Base-by-base conservation (phyloP, 64 coral and sea anemone genomes). In the Platygyra sinensis region DNA sequence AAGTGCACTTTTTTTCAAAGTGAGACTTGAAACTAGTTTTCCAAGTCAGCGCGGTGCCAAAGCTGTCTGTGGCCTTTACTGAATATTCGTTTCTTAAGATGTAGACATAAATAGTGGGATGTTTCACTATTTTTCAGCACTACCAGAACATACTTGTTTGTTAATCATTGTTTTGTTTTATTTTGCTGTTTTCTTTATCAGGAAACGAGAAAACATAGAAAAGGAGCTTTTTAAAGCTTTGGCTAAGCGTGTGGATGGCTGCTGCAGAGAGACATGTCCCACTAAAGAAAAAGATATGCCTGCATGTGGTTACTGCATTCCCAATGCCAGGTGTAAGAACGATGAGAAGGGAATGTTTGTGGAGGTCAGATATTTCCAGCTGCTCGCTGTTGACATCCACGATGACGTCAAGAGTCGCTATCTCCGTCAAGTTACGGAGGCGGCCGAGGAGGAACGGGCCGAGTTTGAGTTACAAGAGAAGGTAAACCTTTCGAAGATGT, bases 351-450 rank as follows among this genome's bases (percentile, higher is more conserved):
- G 91, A 27, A 54, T 96, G 28, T 96, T 96, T n/a, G 88, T 96
- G 25, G 91, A 96, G 29, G 72, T 96, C 46, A 55, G 83, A 42
- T 96, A 96, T 73, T 96, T 96, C 63, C 95, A 96, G 76, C 75
- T 96, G 8, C 87, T 94, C n/a, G 83, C 73, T 12, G 86, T 96
- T 19, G 91, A 94, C 65, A 87, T 96, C 20, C 87, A 93, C 16
- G 60, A 89, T 17, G 95, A 94, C 49, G 86, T 96, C 0, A 96
- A 96, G 62, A 84, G 77, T 80, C 76, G 91, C 8, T 96, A 96
- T n/a, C 71, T 96, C 32, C 87, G 91, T n/a, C 91, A 94, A 30
- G 92, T 96, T 24, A 96, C 89, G 19, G 95, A 96, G 64, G 90
- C 80, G 16, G 95, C 86, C 11, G 86, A 96, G 74, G 95, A 96